Evolutionary conservation across 2,888 invertebrate genomes (phyloP).

Genomic region (Incurvaria masculella): DNA sequence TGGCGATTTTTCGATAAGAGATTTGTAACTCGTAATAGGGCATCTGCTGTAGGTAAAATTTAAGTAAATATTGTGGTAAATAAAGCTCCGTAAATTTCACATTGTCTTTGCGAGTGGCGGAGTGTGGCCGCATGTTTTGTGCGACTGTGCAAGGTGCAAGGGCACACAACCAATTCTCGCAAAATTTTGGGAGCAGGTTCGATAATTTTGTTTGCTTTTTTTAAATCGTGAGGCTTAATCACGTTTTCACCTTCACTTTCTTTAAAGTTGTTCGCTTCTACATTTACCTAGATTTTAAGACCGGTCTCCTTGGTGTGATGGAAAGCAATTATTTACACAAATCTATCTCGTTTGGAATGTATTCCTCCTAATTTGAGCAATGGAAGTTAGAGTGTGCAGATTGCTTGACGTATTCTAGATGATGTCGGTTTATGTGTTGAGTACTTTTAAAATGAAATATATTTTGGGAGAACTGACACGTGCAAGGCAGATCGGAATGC

Average conservation of each 20-base stretch:
- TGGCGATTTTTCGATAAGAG: no score
- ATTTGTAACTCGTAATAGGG: no score
- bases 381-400: conserved; percentile 23
- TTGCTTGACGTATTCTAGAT: conserved; percentile 21
- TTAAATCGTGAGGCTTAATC: conserved; percentile 19
- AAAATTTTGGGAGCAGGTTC: no score
- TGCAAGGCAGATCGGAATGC: conserved; percentile 41
- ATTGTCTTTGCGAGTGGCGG: no score
- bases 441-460: conserved; percentile 42
- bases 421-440: conserved; percentile 40
- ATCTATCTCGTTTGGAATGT: conserved; percentile 38
- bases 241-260: conserved; percentile 34
- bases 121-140: no score
- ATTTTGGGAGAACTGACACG: conserved; percentile 36
- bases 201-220: no score
- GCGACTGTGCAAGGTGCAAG: no score
- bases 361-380: conserved; percentile 35
- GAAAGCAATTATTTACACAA: conserved; percentile 35
- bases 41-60: no score
- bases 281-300: conserved; percentile 11
- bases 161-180: no score
- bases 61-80: no score
- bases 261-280: neutral
- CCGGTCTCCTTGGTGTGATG: conserved; percentile 21
- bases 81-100: no score